Percentiles rank a stretch among this genome's conserved stretches.
Evolutionary conservation across 2,797 vertebrate species (phyloP).

Genomic region (Diglossa cyanea): DNA sequence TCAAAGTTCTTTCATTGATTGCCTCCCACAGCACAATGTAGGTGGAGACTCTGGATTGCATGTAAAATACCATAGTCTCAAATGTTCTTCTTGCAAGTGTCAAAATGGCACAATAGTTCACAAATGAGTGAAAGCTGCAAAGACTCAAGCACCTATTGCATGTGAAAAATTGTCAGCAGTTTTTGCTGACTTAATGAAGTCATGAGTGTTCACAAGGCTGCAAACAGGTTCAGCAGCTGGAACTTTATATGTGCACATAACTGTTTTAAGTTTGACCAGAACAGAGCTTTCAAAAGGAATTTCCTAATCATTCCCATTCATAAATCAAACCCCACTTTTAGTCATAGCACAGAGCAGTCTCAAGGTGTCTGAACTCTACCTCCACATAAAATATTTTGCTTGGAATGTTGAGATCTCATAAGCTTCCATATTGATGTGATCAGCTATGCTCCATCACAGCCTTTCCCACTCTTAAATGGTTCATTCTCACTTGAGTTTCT

Average conservation of each 20-base stretch:
- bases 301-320: not conserved
- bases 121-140: not conserved
- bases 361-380: not conserved
- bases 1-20: not conserved
- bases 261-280: not conserved
- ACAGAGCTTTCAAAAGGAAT: not conserved
- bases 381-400: not conserved
- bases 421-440: not conserved
- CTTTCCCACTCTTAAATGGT: not conserved
- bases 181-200: not conserved
- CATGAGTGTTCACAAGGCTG: not conserved
- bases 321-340: not conserved
- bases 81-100: not conserved
- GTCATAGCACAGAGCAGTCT: not conserved
- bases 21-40: rapidly evolving
- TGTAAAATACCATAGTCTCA: not conserved
- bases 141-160: not conserved
- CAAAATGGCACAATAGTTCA: not conserved
- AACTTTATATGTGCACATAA: not conserved
- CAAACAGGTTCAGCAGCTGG: not conserved
- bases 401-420: not conserved
- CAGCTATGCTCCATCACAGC: not conserved
- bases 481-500: not conserved
- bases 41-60: not conserved
- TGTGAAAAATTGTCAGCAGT: not conserved